phyloP scores from a whole-genome alignment of 1,140 invertebrate genomes.

The Anoplophora glabripennis region DNA sequence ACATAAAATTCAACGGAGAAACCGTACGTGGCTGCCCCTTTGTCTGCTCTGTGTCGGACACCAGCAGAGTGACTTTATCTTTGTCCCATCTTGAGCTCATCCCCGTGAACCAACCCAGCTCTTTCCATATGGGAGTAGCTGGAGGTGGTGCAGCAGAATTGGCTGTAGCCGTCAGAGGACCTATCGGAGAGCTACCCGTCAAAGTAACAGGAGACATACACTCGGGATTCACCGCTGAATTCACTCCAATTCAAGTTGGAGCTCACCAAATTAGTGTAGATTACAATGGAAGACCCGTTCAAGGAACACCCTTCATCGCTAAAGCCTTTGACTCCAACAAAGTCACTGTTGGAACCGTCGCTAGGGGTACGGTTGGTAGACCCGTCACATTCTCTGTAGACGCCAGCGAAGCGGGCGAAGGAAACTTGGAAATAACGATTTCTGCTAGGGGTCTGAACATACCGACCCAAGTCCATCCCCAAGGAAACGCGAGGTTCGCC shows the following conservation, averaged over 20 bases:
- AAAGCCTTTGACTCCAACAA: slow-evolving; percentile 90
- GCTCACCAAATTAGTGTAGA: slow-evolving; percentile 77
- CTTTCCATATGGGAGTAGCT: slow-evolving; percentile 86
- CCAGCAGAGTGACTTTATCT: slow-evolving; percentile 74
- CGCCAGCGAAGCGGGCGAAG: slow-evolving; percentile 94
- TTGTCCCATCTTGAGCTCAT: slow-evolving; percentile 80
- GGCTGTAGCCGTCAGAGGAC: slow-evolving; percentile 81
- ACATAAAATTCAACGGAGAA: slow-evolving; percentile 98
- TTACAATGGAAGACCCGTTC: slow-evolving; percentile 82
- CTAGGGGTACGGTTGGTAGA: slow-evolving; percentile 75
- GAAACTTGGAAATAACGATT: slow-evolving; percentile 96
- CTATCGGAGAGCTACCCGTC: slow-evolving; percentile 76
- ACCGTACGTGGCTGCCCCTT: slow-evolving; percentile 92
- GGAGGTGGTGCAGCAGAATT: slow-evolving; percentile 82
- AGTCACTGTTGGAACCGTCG: slow-evolving; percentile 78
- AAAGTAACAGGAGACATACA: slow-evolving; percentile 86
- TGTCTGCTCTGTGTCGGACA: slow-evolving; percentile 76
- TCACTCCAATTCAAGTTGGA: slow-evolving; percentile 85
- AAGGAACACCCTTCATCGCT: slow-evolving; percentile 87
- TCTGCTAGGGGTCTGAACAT: slow-evolving; percentile 90
- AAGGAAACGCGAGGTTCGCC: slow-evolving; percentile 85
- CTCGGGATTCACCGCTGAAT: slow-evolving; percentile 84
- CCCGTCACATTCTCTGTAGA: slow-evolving; percentile 93
- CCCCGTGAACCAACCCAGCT: slow-evolving; percentile 81
- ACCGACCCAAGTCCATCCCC: slow-evolving; percentile 95